Conservation (phyloP, 2,113 vertebrate genomes). For the Thryonomys swinderianus region DNA sequence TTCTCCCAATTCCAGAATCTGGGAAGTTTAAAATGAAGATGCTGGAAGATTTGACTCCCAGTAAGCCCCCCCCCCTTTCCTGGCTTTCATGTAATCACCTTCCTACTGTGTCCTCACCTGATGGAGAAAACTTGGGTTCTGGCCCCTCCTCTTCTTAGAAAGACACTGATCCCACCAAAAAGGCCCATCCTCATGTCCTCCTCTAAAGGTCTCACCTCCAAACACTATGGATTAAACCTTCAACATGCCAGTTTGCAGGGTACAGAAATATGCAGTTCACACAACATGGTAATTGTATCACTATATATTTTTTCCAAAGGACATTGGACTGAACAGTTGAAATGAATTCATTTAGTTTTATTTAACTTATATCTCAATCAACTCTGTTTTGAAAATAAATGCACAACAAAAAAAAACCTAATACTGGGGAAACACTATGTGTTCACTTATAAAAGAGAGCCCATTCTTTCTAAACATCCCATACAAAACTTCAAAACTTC, state of each 20-base stretch:
- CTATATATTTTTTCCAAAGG: not conserved
- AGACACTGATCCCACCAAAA: not conserved
- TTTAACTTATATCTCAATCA: not conserved
- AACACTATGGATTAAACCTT: not conserved
- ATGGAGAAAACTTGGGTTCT: not conserved
- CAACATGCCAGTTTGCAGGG: not conserved
- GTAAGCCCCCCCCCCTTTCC: not conserved
- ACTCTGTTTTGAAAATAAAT: not conserved
- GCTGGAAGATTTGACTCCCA: not conserved
- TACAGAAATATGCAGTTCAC: not conserved
- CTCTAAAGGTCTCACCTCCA: not conserved
- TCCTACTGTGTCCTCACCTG: not conserved
- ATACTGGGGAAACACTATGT: not conserved
- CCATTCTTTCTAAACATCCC: not conserved
- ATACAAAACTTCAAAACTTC: not conserved
- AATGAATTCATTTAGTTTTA: not conserved
- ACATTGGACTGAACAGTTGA: not conserved
- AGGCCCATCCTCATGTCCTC: not conserved
- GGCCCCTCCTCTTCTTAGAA: not conserved
- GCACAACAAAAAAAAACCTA: not conserved
- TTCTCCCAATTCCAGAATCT: not conserved
- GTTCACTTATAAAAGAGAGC: not conserved
- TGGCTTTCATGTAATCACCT: not conserved
- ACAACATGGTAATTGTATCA: not conserved
- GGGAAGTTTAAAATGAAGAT: not conserved